Percentiles rank a stretch among this genome's conserved stretches.
These are phyloP conservation scores for Dasysyrphus tricinctus DNA, from an alignment of 2,888 invertebrate genomes.

Conservation along the genomic window DNA sequence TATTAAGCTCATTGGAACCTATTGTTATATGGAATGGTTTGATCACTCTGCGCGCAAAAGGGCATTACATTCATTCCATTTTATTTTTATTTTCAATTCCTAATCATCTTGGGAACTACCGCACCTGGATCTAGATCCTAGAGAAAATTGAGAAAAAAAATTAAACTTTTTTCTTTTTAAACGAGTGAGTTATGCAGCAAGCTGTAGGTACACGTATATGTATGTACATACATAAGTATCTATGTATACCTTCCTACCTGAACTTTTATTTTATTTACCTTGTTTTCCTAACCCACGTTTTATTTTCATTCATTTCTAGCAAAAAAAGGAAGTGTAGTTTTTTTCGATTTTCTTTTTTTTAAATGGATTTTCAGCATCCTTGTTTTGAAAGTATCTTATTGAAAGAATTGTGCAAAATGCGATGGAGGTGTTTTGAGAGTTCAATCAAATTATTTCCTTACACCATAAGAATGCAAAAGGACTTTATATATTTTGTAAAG, in stretches of 20 bases:
- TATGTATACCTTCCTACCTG: neutral
- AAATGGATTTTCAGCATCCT: conserved; percentile 18
- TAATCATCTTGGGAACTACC: conserved; percentile 53
- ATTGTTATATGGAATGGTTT: conserved; percentile 38
- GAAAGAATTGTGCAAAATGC: conserved; percentile 12
- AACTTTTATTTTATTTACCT: conserved; percentile 18
- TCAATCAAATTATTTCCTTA: conserved; percentile 32
- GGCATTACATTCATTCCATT: conserved; percentile 50
- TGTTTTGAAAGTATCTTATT: conserved; percentile 27
- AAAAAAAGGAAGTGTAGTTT: neutral
- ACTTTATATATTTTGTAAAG: conserved; percentile 13
- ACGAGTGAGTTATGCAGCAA: neutral
- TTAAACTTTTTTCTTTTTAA: conserved; percentile 12
- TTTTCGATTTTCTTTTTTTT: neutral
- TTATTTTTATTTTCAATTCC: conserved; percentile 30
- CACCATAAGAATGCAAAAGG: conserved; percentile 17
- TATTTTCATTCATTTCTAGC: conserved; percentile 5
- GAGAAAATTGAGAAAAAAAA: conserved; percentile 1
- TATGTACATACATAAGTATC: neutral
- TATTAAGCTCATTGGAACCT: conserved; percentile 40
- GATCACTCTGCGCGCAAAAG: conserved; percentile 38
- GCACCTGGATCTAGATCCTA: conserved; percentile 26
- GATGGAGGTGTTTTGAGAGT: conserved; percentile 26
- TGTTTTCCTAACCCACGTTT: conserved; percentile 21
- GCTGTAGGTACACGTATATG: no score